Conservation (phyloP, 2,113 vertebrate species). For the Panurus biarmicus region DNA sequence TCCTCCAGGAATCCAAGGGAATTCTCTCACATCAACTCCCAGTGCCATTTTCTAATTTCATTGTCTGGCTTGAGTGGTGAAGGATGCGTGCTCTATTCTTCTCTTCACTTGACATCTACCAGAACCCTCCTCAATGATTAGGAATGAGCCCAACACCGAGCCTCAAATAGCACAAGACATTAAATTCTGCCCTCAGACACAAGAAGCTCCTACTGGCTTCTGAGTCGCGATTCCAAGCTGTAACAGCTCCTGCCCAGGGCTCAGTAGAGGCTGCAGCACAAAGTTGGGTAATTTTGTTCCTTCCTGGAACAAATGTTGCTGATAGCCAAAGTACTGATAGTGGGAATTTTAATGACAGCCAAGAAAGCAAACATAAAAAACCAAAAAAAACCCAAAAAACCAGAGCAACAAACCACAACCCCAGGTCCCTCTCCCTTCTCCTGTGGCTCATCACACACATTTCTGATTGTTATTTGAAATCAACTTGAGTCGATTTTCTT, state of each 20-base stretch:
- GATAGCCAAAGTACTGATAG: background rate
- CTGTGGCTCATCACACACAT: background rate
- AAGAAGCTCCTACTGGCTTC: background rate
- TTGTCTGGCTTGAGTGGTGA: conserved; percentile 22
- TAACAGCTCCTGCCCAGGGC: background rate
- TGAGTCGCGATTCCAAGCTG: background rate
- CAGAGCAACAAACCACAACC: background rate
- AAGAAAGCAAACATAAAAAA: background rate
- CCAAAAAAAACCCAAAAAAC: background rate
- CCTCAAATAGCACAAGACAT: background rate
- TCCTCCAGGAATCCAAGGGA: conserved; percentile 10
- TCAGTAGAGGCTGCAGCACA: background rate
- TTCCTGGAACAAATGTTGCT: background rate
- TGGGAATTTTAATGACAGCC: background rate
- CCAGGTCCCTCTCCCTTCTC: background rate
- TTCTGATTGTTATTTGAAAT: background rate
- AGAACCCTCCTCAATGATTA: conserved; percentile 38
- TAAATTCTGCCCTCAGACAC: background rate
- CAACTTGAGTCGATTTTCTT: background rate
- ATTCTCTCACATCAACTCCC: conserved; percentile 37
- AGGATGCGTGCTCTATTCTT: conserved; percentile 20
- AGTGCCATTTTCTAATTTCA: conserved; percentile 34
- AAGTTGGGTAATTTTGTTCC: background rate
- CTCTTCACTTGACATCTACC: conserved; percentile 50
- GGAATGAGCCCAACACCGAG: conserved; percentile 7